Base-by-base conservation (phyloP, 2,888 invertebrate genomes). In the Limnephilus rhombicus region DNA sequence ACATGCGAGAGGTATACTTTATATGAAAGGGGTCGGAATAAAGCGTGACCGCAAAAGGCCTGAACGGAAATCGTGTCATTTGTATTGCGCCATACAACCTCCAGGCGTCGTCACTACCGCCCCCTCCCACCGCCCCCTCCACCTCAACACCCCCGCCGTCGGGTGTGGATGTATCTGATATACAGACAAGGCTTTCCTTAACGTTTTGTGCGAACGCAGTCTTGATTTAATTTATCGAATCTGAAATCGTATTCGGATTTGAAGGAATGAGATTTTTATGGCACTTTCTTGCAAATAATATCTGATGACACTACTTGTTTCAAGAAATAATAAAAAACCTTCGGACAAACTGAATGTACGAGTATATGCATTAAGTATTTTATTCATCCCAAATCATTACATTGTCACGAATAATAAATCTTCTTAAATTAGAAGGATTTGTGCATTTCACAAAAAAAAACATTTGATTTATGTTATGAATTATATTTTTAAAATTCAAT, bases 51-150 rank as follows among this genome's bases (percentile, higher is more conserved):
- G 81, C 89, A 80, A 81, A 89, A 89, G 89, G 89, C 45, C 49
- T 89, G 45, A 89, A 89, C 89, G 89, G 89, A 89, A 89, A 89
- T 89, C 81, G 37, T 80, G 81, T 89, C 68, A 89, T 89, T 89
- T 89, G 89, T 89, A 89, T 81, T 81, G 89, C 89, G 80, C 88
- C 68, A 68, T 88, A 88, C 88, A 68, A 88, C 34, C 88, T 88
- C 53, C 41, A 82, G 29, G 81, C 86, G 29, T 86, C 86, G 86
- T 86, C 86, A 86, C 86, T 86, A 45, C 85, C 45, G 37, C 45
- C 86, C 86, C 31, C 86, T 29, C 29, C 29, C 49, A 11, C 45
- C 45, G 45, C 12, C 68, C n/a, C 24, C 68, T 24, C 18, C 53
- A 15, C 15, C 53, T 1, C 68, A 24, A 4, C 5, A 4, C 18